These are phyloP conservation scores for Radopholus similis DNA, from an alignment of 1,140 invertebrate species.

Conservation along the genomic window DNA sequence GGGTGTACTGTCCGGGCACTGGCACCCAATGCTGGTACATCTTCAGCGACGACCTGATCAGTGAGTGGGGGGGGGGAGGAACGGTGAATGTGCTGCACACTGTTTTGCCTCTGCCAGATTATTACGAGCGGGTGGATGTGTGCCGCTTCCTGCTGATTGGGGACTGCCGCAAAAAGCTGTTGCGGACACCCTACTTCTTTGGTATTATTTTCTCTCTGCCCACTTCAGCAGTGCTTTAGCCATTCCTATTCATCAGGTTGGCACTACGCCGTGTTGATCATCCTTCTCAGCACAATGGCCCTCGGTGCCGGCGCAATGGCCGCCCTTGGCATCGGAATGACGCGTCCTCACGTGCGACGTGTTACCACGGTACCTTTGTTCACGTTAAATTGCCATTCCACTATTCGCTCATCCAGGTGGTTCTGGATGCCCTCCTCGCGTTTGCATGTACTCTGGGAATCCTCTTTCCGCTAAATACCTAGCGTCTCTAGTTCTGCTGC, in stretches of 20 bases:
- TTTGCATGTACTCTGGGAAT: slow-evolving; percentile 45
- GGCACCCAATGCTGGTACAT: slow-evolving; percentile 57
- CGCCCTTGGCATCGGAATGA: slow-evolving; percentile 38
- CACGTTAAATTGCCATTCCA: neutral
- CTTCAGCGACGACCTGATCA: slow-evolving; percentile 55
- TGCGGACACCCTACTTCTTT: slow-evolving; percentile 58
- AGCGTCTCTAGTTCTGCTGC: slow-evolving; percentile 48
- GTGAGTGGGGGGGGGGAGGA: no score
- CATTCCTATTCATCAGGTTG: slow-evolving; percentile 42
- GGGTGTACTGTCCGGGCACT: slow-evolving; percentile 56
- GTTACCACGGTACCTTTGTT: slow-evolving; percentile 23
- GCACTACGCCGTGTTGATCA: slow-evolving; percentile 59
- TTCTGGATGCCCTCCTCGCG: slow-evolving; percentile 36
- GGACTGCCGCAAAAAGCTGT: slow-evolving; percentile 55
- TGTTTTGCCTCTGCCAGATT: slow-evolving; percentile 21
- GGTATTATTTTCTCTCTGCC: slow-evolving; percentile 18
- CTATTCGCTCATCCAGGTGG: slow-evolving; percentile 16
- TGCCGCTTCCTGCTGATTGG: slow-evolving; percentile 58
- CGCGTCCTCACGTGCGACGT: slow-evolving; percentile 25
- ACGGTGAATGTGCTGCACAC: neutral
- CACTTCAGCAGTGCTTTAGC: neutral
- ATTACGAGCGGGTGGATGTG: slow-evolving; percentile 53
- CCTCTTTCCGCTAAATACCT: neutral
- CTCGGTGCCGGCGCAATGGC: slow-evolving; percentile 26
- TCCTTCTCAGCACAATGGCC: slow-evolving; percentile 42